These are phyloP conservation scores for Hypotaenidia philippensis DNA, from an alignment of 2,797 vertebrate genomes.

Conservation along the genomic window DNA sequence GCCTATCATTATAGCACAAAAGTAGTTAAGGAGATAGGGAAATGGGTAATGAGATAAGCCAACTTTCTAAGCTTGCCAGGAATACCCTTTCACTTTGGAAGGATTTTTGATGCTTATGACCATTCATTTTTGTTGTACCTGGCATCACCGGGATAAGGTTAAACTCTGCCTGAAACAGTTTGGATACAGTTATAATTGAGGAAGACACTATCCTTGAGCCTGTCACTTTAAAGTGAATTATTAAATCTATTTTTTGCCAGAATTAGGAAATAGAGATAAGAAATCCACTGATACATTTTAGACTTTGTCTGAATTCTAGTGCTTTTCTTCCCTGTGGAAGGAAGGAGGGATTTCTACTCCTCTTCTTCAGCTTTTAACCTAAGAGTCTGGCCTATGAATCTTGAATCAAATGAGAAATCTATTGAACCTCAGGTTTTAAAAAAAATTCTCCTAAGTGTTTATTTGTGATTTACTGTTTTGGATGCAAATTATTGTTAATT, in stretches of 20 bases:
- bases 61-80: no score
- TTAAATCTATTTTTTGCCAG: not conserved
- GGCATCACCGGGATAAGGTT: no score
- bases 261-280: not conserved
- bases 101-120: no score
- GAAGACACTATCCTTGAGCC: not conserved
- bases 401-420: not conserved
- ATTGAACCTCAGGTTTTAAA: not conserved
- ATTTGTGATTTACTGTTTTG: not conserved
- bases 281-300: not conserved
- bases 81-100: no score
- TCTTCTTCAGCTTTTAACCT: not conserved
- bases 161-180: not conserved
- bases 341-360: not conserved
- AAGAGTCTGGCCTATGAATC: not conserved
- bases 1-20: no score
- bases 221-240: not conserved
- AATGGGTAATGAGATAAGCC: no score
- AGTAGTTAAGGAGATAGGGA: no score
- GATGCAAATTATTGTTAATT: not conserved
- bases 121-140: no score
- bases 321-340: not conserved
- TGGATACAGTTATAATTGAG: not conserved
- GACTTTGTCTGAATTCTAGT: not conserved
- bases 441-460: not conserved